Percentiles rank a stretch among this genome's conserved stretches.
Evolutionary conservation across 23 tunicate species (phyloP).

Genomic region (Trididemnum clinides): DNA sequence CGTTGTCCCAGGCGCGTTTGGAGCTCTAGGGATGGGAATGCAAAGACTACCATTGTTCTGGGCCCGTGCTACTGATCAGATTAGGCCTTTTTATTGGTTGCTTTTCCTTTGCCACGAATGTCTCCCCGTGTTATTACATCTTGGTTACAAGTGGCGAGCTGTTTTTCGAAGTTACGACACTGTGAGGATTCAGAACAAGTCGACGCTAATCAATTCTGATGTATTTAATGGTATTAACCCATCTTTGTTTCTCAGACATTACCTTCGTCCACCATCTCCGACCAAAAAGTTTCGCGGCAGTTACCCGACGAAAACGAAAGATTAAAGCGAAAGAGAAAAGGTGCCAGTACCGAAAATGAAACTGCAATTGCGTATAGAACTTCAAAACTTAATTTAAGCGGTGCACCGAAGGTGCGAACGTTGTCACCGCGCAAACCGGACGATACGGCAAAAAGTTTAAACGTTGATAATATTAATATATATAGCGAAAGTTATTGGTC

Average conservation of each 20-base stretch:
- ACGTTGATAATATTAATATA: not conserved
- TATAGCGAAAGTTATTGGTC: not conserved
- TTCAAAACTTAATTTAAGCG: not conserved
- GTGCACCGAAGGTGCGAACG: not conserved
- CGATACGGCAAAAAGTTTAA: not conserved
- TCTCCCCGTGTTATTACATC: too few relatives aligned
- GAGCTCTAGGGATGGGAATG: too few relatives aligned
- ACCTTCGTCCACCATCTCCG: not conserved
- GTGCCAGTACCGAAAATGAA: not conserved
- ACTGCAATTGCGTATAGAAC: not conserved
- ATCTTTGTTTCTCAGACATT: not conserved
- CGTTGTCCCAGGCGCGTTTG: too few relatives aligned
- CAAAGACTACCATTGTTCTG: too few relatives aligned
- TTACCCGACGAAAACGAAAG: not conserved
- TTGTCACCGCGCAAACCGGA: not conserved
- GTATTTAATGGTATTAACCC: too few relatives aligned
- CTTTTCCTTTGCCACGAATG: too few relatives aligned
- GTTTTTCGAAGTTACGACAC: too few relatives aligned
- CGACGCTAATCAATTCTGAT: too few relatives aligned
- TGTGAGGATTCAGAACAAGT: too few relatives aligned
- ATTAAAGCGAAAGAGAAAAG: not conserved
- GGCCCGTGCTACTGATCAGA: too few relatives aligned
- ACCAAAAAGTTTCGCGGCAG: not conserved
- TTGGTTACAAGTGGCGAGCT: too few relatives aligned
- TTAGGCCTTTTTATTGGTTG: too few relatives aligned